phyloP scores from a whole-genome alignment of 2,888 invertebrate genomes.

The Drosophila buzzatii region DNA sequence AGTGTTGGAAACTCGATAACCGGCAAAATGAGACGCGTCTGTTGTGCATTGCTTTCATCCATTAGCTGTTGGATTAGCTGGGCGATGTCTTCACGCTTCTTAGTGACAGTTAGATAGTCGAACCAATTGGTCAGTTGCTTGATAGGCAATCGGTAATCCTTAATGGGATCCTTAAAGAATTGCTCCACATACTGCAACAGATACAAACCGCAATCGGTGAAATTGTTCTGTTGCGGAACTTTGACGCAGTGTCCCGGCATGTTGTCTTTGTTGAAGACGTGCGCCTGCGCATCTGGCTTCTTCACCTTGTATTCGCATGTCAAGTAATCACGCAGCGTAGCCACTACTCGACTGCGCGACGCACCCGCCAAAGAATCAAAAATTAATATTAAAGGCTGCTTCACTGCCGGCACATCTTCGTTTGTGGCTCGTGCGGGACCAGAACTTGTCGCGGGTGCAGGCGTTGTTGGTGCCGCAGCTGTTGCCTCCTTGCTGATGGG shows the following conservation, averaged over 20 bases:
- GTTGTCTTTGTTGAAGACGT: constrained; percentile 90
- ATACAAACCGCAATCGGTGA: constrained; percentile 98
- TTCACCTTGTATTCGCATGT: constrained; percentile 94
- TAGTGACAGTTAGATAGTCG: constrained; percentile 91
- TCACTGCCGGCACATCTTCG: constrained; percentile 67
- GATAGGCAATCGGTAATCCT: constrained; percentile 93
- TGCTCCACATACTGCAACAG: constrained; percentile 98
- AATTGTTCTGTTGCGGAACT: constrained; percentile 99
- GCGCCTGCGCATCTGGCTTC: constrained; percentile 86
- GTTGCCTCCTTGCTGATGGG: constrained; percentile 50
- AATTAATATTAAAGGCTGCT: constrained; percentile 94
- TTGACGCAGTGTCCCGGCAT: constrained; percentile 95
- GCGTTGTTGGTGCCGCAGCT: constrained; percentile 18
- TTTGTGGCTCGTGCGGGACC: constrained; percentile 36
- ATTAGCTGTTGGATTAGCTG: constrained; percentile 91
- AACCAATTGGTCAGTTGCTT: constrained; percentile 94
- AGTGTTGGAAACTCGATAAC: constrained; percentile 91
- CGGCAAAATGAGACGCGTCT: constrained; percentile 87
- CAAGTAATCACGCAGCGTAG: constrained; percentile 95
- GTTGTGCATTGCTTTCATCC: constrained; percentile 88
- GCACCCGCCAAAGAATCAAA: constrained; percentile 97
- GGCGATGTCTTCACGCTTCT: constrained; percentile 95
- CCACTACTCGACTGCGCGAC: constrained; percentile 93
- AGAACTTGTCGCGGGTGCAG: constrained; percentile 15
- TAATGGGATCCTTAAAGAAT: constrained; percentile 95